Percentiles rank a stretch among this genome's conserved stretches.
Conservation (phyloP, 2,797 vertebrate genomes). For the Syngnathus rostellatus region DNA sequence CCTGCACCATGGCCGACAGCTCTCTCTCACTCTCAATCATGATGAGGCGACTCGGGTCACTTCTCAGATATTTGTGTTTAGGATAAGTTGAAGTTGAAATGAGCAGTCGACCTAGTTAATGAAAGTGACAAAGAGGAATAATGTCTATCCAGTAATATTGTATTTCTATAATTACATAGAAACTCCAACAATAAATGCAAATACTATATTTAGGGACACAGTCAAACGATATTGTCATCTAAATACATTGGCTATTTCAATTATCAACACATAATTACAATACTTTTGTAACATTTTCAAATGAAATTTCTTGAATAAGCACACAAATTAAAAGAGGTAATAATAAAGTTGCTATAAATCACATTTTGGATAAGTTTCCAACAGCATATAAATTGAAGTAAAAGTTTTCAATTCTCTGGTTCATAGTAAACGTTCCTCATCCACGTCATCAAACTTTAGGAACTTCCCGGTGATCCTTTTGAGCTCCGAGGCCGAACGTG, state of each 20-base stretch:
- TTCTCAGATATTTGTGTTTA: neutral
- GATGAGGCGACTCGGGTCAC: slow-evolving; percentile 7
- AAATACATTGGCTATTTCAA: too few relatives aligned
- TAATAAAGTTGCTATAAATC: too few relatives aligned
- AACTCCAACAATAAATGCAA: neutral
- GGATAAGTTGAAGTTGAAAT: neutral
- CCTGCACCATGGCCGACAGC: slow-evolving; percentile 69
- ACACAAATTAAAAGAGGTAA: too few relatives aligned
- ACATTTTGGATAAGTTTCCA: too few relatives aligned
- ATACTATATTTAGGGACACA: too few relatives aligned
- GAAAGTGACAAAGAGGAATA: neutral
- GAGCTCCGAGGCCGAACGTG: neutral
- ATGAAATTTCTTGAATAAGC: too few relatives aligned
- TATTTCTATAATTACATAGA: neutral
- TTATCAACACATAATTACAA: too few relatives aligned
- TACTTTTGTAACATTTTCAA: too few relatives aligned
- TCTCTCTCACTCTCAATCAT: slow-evolving; percentile 70
- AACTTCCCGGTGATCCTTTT: neutral
- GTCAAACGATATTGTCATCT: too few relatives aligned
- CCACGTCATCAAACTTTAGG: neutral
- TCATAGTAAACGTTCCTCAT: neutral
- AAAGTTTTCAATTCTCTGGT: too few relatives aligned
- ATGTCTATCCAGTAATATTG: too few relatives aligned
- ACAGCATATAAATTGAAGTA: too few relatives aligned
- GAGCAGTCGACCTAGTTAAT: neutral